These are phyloP conservation scores for Lasius platythorax DNA, from an alignment of 2,888 invertebrate species.

Conservation along the genomic window DNA sequence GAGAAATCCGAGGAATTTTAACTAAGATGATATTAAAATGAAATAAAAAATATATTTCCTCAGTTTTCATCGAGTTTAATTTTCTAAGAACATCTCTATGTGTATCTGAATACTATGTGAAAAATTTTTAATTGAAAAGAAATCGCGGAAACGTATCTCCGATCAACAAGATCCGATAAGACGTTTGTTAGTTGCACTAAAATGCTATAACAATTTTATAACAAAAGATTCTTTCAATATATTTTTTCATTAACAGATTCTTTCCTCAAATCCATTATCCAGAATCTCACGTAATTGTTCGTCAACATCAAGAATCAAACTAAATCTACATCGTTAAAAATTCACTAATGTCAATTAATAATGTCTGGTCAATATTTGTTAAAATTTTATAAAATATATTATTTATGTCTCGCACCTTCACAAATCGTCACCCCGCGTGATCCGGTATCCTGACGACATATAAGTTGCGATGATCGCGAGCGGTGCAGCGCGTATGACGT, in stretches of 20 bases:
- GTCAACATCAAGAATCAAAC: neutral
- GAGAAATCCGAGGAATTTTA: slow-evolving; percentile 7
- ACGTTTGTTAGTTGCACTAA: neutral
- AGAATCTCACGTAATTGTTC: neutral
- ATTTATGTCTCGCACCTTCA: neutral
- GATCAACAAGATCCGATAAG: neutral
- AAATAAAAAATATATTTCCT: neutral
- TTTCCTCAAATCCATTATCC: neutral
- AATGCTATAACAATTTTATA: neutral
- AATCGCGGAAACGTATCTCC: neutral
- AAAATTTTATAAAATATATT: slow-evolving; percentile 3
- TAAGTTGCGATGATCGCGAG: slow-evolving; percentile 18
- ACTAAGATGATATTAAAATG: neutral
- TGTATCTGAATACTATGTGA: neutral
- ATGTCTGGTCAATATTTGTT: neutral
- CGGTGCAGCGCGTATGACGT: slow-evolving; percentile 25
- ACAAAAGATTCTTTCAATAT: neutral
- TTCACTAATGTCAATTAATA: neutral
- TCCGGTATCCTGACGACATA: neutral
- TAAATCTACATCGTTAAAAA: neutral
- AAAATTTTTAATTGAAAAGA: neutral
- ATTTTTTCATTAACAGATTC: neutral
- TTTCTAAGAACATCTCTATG: neutral
- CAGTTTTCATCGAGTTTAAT: neutral
- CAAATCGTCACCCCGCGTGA: neutral